Percentiles rank a stretch among this genome's conserved stretches.
phyloP scores from a whole-genome alignment of 92 coral and sea anemone species.

The Zoanthus sociatus region DNA sequence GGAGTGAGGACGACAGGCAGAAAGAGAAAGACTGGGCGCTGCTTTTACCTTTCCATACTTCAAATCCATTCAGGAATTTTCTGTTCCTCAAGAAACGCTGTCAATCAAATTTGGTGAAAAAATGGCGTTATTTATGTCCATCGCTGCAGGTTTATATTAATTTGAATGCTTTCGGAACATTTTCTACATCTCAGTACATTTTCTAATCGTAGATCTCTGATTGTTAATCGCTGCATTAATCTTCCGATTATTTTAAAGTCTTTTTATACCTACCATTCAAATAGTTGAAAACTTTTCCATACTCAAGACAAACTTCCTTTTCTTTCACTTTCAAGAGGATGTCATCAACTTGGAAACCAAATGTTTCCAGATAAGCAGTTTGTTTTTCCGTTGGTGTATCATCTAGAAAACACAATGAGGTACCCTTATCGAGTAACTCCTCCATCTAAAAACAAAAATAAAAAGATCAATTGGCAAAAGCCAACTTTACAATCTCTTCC shows the following conservation, averaged over 20 bases:
- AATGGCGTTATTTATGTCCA: too few species aligned
- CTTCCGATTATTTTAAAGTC: not conserved
- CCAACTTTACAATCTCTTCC: not conserved
- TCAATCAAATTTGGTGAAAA: too few species aligned
- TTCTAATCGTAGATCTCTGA: not conserved
- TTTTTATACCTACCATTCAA: not conserved
- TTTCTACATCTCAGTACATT: not conserved
- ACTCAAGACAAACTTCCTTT: not conserved
- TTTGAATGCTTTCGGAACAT: not conserved
- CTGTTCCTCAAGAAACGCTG: too few species aligned
- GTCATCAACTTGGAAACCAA: slow-evolving; percentile 1
- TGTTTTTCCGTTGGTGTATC: slow-evolving; percentile 8
- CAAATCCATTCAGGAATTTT: too few species aligned
- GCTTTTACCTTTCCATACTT: too few species aligned
- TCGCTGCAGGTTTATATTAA: not conserved
- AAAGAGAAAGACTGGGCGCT: too few species aligned
- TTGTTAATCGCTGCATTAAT: not conserved
- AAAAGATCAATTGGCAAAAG: not conserved
- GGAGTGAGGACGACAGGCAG: too few species aligned
- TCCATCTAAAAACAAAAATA: not conserved
- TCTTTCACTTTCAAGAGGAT: not conserved
- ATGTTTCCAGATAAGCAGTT: not conserved
- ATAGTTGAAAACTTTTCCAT: slow-evolving; percentile 11
- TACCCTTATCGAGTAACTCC: not conserved
- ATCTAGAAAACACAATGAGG: not conserved